Percentiles rank a stretch among this genome's conserved stretches.
Evolutionary conservation across 2,888 invertebrate species (phyloP).

Genomic region (Mesorhabditis spiculigera): DNA sequence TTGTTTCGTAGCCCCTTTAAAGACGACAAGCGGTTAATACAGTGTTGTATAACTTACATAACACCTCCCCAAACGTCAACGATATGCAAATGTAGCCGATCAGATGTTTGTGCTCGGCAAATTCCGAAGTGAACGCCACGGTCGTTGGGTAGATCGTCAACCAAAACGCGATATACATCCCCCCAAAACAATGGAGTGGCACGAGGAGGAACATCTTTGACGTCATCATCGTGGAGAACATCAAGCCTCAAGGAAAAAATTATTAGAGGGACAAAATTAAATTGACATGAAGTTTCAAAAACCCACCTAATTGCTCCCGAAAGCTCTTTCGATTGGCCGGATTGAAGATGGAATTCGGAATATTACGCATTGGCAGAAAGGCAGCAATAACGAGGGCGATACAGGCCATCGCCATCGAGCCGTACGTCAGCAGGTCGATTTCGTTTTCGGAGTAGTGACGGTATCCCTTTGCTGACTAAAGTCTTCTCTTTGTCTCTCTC

Average conservation of each 20-base stretch:
- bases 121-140: not conserved
- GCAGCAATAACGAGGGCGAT: not conserved
- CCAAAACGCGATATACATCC: constrained; percentile 4
- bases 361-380: not conserved
- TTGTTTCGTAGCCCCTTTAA: too few relatives aligned
- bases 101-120: not conserved
- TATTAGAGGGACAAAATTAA: not conserved
- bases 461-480: not conserved
- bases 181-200: not conserved
- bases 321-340: too few relatives aligned
- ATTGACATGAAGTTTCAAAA: not conserved
- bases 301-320: not conserved
- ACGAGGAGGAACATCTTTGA: not conserved
- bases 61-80: not conserved
- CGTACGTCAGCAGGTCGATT: constrained; percentile 1
- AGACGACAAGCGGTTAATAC: too few relatives aligned
- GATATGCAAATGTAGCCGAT: not conserved
- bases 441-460: not conserved
- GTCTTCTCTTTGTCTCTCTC: too few relatives aligned
- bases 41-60: not conserved
- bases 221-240: not conserved
- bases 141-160: constrained; percentile 2
- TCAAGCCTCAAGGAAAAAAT: not conserved
- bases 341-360: not conserved
- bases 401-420: not conserved